phyloP scores from a whole-genome alignment of 2,113 vertebrate species.

The Emydura subglobosa region DNA sequence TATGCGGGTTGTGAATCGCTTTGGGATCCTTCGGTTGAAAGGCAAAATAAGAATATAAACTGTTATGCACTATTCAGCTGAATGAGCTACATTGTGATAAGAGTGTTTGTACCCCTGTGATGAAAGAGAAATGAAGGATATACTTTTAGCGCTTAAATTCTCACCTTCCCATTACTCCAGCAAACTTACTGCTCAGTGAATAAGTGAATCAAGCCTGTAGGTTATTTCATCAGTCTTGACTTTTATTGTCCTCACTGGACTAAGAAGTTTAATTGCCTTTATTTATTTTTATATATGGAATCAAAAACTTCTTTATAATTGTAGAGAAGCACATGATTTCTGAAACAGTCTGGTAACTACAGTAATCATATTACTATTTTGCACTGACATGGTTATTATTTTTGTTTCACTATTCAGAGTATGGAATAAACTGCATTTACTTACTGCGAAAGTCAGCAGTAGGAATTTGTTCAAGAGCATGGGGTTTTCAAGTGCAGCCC shows the following conservation, averaged over 20 bases:
- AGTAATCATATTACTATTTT: not conserved
- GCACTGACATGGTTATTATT: not conserved
- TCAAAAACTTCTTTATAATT: not conserved
- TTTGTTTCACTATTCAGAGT: not conserved
- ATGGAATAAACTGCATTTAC: conserved; percentile 43
- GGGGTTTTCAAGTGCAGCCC: conserved; percentile 88
- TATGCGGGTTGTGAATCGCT: not conserved
- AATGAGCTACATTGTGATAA: not conserved
- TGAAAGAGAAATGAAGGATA: not conserved
- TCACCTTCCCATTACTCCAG: not conserved
- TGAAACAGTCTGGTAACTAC: not conserved
- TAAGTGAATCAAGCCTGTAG: not conserved
- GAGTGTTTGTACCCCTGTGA: not conserved
- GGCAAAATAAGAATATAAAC: not conserved
- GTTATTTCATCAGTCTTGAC: not conserved
- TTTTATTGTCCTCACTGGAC: not conserved
- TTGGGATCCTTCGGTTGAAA: not conserved
- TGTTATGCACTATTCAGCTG: not conserved
- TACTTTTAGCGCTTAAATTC: not conserved
- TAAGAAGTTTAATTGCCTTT: not conserved
- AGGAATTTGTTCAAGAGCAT: conserved; percentile 91
- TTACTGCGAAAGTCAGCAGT: conserved; percentile 94
- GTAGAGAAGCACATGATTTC: not conserved
- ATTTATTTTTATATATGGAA: not conserved
- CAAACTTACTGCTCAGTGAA: not conserved